phyloP scores from a whole-genome alignment of 2,113 vertebrate species.

The Cryptotis parvus region DNA sequence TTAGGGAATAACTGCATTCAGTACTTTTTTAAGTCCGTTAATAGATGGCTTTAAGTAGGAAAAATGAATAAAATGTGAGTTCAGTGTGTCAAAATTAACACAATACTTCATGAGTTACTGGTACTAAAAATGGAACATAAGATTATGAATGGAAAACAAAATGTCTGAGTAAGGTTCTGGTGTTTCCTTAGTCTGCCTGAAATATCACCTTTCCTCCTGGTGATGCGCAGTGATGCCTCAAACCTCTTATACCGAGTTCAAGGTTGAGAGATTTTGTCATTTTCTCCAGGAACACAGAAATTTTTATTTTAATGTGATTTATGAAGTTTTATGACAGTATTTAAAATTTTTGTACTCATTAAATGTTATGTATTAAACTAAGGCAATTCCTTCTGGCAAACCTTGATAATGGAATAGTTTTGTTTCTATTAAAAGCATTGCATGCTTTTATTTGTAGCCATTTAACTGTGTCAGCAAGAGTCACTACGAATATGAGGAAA shows the following conservation, averaged over 20 bases:
- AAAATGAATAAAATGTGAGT: constrained; percentile 5
- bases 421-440: constrained; percentile 74
- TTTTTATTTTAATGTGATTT: constrained; percentile 49
- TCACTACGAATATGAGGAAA: constrained; percentile 79
- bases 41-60: not conserved
- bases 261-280: constrained; percentile 20
- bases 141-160: not conserved
- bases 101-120: constrained; percentile 33
- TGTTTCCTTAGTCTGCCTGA: not conserved
- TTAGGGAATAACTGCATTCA: not conserved
- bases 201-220: not conserved
- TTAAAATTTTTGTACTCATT: too few species aligned
- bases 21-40: not conserved
- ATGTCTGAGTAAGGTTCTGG: not conserved
- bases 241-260: not conserved
- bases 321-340: not conserved
- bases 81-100: constrained; percentile 45
- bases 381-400: constrained; percentile 28
- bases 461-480: constrained; percentile 80
- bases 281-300: constrained; percentile 38
- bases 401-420: constrained; percentile 61
- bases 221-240: not conserved
- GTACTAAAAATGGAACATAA: constrained; percentile 34
- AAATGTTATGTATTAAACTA: constrained; percentile 34
- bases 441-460: constrained; percentile 64